Conservation (phyloP, 2,888 invertebrate genomes). For the Molanna angustata region DNA sequence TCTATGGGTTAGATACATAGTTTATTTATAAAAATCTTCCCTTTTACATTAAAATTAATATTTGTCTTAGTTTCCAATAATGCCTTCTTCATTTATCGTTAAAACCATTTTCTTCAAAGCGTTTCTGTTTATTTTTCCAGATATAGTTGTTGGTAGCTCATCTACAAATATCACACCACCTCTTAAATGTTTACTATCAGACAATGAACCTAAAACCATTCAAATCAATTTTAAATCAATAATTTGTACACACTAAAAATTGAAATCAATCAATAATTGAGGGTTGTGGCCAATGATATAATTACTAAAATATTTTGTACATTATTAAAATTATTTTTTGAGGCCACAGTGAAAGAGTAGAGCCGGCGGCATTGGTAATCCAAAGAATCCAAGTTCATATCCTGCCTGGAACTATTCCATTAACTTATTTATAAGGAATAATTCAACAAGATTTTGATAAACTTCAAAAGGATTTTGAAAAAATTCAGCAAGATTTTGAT, state of each 20-base stretch:
- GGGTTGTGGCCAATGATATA: not conserved
- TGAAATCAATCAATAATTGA: not conserved
- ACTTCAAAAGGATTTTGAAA: no score
- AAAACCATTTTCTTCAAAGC: not conserved
- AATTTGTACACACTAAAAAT: no score
- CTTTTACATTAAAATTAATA: not conserved
- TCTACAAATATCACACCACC: slow-evolving; percentile 22
- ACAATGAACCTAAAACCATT: slow-evolving; percentile 17
- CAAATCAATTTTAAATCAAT: no score
- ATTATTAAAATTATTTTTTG: not conserved
- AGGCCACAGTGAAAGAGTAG: no score
- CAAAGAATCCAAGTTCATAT: no score
- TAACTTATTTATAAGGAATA: no score
- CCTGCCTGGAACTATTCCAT: no score
- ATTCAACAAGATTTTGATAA: no score
- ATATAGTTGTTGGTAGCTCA: slow-evolving; percentile 12
- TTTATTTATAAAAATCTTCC: not conserved
- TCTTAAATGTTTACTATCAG: slow-evolving; percentile 19
- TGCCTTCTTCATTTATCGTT: not conserved
- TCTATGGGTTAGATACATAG: not conserved
- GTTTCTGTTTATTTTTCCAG: slow-evolving; percentile 9
- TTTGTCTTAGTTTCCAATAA: not conserved
- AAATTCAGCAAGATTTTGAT: no score
- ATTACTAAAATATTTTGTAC: not conserved
- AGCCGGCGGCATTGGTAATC: no score